Evolutionary conservation across 2,888 invertebrate genomes (phyloP).

Genomic region (Drosophila vallismaia): DNA sequence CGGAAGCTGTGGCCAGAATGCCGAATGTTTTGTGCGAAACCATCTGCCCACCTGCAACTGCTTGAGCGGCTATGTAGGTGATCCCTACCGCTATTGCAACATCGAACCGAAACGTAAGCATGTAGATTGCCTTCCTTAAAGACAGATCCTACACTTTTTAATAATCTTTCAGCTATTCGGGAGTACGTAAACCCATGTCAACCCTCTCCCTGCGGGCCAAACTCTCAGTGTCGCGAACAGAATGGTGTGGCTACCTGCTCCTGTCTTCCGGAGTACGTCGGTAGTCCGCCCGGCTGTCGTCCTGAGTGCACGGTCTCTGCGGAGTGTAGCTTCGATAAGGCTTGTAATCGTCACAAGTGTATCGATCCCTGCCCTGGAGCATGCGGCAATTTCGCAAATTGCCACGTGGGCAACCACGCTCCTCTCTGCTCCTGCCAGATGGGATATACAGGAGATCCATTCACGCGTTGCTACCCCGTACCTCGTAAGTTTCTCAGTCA

Average conservation of each 20-base stretch:
- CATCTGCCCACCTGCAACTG: slow-evolving; percentile 90
- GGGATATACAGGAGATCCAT: slow-evolving; percentile 90
- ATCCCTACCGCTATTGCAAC: slow-evolving; percentile 89
- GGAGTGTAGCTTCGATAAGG: slow-evolving; percentile 87
- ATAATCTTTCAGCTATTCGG: slow-evolving; percentile 46
- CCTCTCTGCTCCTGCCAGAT: slow-evolving; percentile 88
- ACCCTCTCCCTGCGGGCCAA: slow-evolving; percentile 90
- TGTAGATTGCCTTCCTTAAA: too few species aligned
- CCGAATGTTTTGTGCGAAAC: slow-evolving; percentile 89
- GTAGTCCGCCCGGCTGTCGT: slow-evolving; percentile 90
- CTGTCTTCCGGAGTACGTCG: slow-evolving; percentile 87
- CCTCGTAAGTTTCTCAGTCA: slow-evolving; percentile 80
- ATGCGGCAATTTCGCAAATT: slow-evolving; percentile 88
- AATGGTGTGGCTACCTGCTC: slow-evolving; percentile 89
- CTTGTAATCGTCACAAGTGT: slow-evolving; percentile 89
- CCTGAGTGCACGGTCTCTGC: slow-evolving; percentile 88
- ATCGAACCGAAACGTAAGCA: slow-evolving; percentile 85
- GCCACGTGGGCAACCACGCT: slow-evolving; percentile 89
- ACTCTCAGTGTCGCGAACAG: slow-evolving; percentile 89
- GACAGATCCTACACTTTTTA: neutral
- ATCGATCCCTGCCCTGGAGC: slow-evolving; percentile 88
- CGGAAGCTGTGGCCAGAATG: slow-evolving; percentile 90
- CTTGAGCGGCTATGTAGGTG: slow-evolving; percentile 88
- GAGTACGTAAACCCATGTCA: slow-evolving; percentile 82
- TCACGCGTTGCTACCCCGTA: slow-evolving; percentile 85